Evolutionary conservation across 2,797 vertebrate genomes (phyloP), one percentile per base, ranked within the genome.

Genomic region (Sebastes elongatus): DNA sequence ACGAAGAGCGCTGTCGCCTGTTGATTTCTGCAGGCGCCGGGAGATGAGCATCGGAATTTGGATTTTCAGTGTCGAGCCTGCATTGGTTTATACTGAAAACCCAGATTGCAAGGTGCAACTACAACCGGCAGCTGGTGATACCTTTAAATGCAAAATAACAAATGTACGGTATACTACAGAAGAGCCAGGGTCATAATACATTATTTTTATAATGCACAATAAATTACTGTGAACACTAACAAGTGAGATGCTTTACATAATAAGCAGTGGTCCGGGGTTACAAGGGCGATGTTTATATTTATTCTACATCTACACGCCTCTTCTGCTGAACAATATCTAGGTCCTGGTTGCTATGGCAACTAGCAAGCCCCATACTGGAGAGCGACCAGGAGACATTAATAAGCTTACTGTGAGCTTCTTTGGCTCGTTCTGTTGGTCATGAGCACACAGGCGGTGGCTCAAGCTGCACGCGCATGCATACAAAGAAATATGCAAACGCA

Each of bases 281-380:
- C 70, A 11, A 11, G 81, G 73, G 14, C 68, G 59, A 73, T 83
- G 68, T 88, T 89, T 91, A 86, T 86, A 84, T 93, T 90, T 90
- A 78, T 88, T 89, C 61, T 78, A 63, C 68, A 87, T 86, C 79
- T 22, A 49, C 76, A 70, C 57, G 49, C 61, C 64, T 86, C 70
- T 87, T 78, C 75, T 38, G 25, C 77, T 66, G 82, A 87, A 86
- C 86, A 86, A 85, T 88, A 85, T 86, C 89, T 72, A 70, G 79
- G 80, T 84, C 86, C 74, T 72, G 70, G 96, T 96, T 95, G 88
- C 95, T 89, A 95, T 94, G 87, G 95, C 81, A 95, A 95, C 95
- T 80, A 89, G 89, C 84, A 86, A 92, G 85, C 86, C 84, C 84
- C 83, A 85, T 87, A 83, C 80, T 85, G 90, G 90, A 90, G 80